Percentiles rank a stretch among this genome's conserved stretches.
Evolutionary conservation across 1,140 invertebrate species (phyloP).

Genomic region (Paracyclopina nana): DNA sequence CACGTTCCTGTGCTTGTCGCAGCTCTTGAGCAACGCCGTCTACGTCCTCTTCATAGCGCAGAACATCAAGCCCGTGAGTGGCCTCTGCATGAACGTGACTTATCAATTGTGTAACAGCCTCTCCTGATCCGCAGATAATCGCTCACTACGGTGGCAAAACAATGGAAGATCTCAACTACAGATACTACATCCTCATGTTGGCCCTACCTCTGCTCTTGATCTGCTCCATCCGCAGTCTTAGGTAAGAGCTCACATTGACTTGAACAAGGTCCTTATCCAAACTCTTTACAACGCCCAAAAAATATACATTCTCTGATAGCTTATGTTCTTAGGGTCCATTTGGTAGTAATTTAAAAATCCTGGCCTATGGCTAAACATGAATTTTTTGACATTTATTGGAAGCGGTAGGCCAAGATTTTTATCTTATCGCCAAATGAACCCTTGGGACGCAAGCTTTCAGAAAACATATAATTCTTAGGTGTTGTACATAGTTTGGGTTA

Average conservation of each 20-base stretch:
- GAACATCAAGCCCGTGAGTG: conserved; percentile 49
- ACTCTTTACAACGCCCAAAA: too few relatives aligned
- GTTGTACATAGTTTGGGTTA: too few relatives aligned
- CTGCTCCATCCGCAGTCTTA: background rate
- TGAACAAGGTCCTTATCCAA: too few relatives aligned
- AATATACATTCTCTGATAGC: too few relatives aligned
- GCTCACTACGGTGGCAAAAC: background rate
- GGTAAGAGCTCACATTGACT: background rate
- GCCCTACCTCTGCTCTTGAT: background rate
- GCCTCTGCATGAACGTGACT: background rate
- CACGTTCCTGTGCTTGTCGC: conserved; percentile 66
- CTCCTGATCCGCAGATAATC: background rate
- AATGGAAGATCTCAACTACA: background rate
- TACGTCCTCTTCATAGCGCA: conserved; percentile 82
- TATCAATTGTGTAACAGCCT: background rate
- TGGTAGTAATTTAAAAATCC: too few relatives aligned
- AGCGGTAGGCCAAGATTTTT: too few relatives aligned
- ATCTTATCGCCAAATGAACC: too few relatives aligned
- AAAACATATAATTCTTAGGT: too few relatives aligned
- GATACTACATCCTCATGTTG: background rate
- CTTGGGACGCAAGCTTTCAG: too few relatives aligned
- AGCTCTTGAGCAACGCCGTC: conserved; percentile 86
- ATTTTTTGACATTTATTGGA: too few relatives aligned
- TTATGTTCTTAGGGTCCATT: too few relatives aligned
- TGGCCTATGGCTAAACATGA: too few relatives aligned